These are phyloP conservation scores for Mareca strepera DNA, from an alignment of 2,797 vertebrate species.

Conservation along the genomic window DNA sequence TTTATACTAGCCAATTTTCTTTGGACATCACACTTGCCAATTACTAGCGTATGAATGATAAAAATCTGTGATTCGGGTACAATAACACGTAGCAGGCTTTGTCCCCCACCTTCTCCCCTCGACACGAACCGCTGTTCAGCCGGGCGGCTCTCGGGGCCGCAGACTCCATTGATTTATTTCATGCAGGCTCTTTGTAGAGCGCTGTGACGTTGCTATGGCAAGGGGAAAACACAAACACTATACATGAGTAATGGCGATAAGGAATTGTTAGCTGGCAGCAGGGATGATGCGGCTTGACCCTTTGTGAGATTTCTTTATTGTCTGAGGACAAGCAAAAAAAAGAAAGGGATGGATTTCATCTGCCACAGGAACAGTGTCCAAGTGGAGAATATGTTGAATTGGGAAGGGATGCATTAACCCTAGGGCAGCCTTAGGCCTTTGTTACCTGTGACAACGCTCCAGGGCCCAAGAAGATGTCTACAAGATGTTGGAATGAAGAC, in stretches of 20 bases:
- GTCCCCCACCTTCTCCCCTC: not conserved
- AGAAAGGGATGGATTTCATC: slow-evolving; percentile 26
- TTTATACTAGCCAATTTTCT: not conserved
- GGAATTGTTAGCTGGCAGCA: slow-evolving; percentile 56
- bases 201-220: slow-evolving; percentile 51
- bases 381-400: not conserved
- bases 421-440: not conserved
- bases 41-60: not conserved
- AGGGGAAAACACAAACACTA: slow-evolving; percentile 61
- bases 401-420: not conserved
- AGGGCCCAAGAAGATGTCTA: not conserved
- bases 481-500: not conserved
- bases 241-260: slow-evolving; percentile 62
- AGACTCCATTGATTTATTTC: slow-evolving; percentile 64
- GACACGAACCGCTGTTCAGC: not conserved
- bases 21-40: not conserved
- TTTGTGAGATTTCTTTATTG: slow-evolving; percentile 34
- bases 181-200: slow-evolving; percentile 36
- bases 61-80: not conserved
- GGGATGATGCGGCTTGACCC: slow-evolving; percentile 41
- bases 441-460: not conserved
- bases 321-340: not conserved
- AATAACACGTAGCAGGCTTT: not conserved
- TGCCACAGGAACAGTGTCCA: not conserved
- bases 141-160: not conserved